Percentiles rank a stretch among this genome's conserved stretches.
Evolutionary conservation across 2,888 invertebrate genomes (phyloP).

Genomic region (Hecatera dysodea): DNA sequence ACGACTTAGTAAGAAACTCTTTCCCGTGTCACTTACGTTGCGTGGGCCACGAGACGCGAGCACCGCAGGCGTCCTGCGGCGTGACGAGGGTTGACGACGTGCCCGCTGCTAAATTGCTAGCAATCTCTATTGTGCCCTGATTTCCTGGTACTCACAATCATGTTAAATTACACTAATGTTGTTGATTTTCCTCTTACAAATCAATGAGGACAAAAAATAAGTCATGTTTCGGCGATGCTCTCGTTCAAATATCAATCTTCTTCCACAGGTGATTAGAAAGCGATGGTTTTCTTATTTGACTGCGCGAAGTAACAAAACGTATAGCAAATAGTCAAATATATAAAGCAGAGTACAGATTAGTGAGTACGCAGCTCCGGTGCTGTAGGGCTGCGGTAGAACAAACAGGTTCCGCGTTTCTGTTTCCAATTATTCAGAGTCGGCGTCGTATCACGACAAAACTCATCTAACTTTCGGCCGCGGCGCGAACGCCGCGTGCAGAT

Average conservation of each 20-base stretch:
- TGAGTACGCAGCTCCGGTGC: conserved; percentile 6
- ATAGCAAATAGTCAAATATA: conserved; percentile 34
- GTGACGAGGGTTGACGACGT: conserved; percentile 77
- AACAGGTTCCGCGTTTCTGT: conserved; percentile 68
- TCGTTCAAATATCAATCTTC: neutral
- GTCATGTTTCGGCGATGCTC: neutral
- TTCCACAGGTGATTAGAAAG: neutral
- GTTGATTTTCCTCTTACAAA: conserved; percentile 36
- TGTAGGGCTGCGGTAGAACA: conserved; percentile 60
- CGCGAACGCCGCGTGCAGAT: conserved; percentile 69
- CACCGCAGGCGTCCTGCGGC: conserved; percentile 62
- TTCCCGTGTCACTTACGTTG: conserved; percentile 42
- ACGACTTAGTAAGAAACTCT: conserved; percentile 40
- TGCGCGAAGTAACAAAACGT: conserved; percentile 6
- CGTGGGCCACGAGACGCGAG: conserved; percentile 47
- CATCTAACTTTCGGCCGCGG: conserved; percentile 80
- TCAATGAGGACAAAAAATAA: neutral
- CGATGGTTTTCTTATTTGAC: neutral
- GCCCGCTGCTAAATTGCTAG: conserved; percentile 72
- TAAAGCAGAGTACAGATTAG: conserved; percentile 39
- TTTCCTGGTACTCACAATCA: conserved; percentile 65
- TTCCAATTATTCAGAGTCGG: conserved; percentile 78
- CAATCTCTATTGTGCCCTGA: conserved; percentile 69
- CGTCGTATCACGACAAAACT: conserved; percentile 76
- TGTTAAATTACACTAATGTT: conserved; percentile 35